Conservation (phyloP, 2,888 invertebrate species). For the Synergus japonicus region DNA sequence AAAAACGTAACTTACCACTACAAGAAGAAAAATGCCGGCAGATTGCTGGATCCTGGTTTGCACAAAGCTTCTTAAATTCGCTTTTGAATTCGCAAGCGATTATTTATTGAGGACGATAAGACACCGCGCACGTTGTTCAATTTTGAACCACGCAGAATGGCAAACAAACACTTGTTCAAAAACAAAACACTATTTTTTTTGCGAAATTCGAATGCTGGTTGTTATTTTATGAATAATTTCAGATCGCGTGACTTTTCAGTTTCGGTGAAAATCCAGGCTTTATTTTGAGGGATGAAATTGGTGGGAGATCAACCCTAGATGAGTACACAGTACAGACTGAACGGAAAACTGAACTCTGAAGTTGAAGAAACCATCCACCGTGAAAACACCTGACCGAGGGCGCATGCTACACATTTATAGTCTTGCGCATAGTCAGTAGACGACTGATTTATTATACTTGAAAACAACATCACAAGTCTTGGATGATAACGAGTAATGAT, state of each 20-base stretch:
- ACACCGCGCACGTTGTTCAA: conserved; percentile 16
- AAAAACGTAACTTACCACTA: conserved; percentile 1
- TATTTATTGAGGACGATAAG: not conserved
- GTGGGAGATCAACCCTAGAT: conserved; percentile 43
- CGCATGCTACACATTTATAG: conserved; percentile 58
- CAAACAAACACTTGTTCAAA: not conserved
- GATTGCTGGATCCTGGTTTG: conserved; percentile 1
- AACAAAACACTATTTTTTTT: not conserved
- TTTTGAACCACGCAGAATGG: not conserved
- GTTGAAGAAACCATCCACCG: conserved; percentile 50
- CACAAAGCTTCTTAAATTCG: not conserved
- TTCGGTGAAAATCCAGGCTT: not conserved
- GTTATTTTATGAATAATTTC: not conserved
- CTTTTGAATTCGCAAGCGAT: conserved; percentile 1
- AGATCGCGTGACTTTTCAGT: not conserved
- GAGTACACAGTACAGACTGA: conserved; percentile 58
- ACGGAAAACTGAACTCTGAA: conserved; percentile 42
- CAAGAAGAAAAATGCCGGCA: not conserved
- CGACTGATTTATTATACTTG: conserved; percentile 54
- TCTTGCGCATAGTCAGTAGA: conserved; percentile 57
- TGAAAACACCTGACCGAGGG: conserved; percentile 58
- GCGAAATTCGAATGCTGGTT: not conserved
- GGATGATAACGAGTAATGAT: conserved; percentile 18
- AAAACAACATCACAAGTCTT: conserved; percentile 30
- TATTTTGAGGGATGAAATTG: conserved; percentile 21